These are phyloP conservation scores for Nothura maculosa DNA, from an alignment of 2,797 vertebrate genomes.

Conservation along the genomic window DNA sequence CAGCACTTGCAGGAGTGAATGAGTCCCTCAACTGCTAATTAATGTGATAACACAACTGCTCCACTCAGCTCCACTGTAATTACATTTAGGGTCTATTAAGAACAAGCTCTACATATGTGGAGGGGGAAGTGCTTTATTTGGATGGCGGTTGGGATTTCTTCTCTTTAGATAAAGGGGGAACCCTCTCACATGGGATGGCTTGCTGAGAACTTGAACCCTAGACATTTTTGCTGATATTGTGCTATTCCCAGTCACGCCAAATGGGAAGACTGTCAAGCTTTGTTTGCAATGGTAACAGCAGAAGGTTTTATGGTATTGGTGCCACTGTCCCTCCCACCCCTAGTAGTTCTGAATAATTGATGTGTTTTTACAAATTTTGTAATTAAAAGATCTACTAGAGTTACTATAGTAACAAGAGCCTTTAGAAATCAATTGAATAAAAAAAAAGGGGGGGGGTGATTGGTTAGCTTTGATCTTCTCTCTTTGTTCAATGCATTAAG, in stretches of 20 bases:
- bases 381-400: slow-evolving; percentile 56
- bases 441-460: slow-evolving; percentile 29
- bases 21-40: slow-evolving; percentile 47
- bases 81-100: background rate
- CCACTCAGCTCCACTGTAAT: slow-evolving; percentile 40
- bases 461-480: slow-evolving; percentile 55
- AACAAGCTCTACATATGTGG: background rate
- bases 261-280: background rate
- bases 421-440: slow-evolving; percentile 45
- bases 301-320: background rate
- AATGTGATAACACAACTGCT: slow-evolving; percentile 14
- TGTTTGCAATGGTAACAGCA: background rate
- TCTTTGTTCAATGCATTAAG: slow-evolving; percentile 37
- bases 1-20: background rate
- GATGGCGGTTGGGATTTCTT: background rate
- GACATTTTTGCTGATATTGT: background rate
- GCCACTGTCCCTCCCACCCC: background rate
- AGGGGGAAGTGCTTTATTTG: background rate
- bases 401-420: slow-evolving; percentile 65
- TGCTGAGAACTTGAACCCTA: background rate
- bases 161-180: background rate
- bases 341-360: slow-evolving; percentile 24
- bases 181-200: background rate
- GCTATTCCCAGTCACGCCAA: background rate
- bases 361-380: slow-evolving; percentile 42